Conservation (phyloP, 2,113 vertebrate genomes). For the Helogale parvula region DNA sequence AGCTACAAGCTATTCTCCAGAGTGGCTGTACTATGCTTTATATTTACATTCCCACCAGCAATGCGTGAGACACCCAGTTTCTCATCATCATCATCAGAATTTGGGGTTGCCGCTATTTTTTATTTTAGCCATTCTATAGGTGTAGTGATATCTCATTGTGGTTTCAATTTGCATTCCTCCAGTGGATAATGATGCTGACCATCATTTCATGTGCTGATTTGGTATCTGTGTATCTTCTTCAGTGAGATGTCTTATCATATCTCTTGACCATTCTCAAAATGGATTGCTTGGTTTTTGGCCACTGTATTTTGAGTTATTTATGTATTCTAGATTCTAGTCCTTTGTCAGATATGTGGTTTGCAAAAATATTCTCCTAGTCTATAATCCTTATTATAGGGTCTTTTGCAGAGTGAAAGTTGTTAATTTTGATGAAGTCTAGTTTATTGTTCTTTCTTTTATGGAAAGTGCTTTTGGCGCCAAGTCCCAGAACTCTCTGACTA, state of each 20-base stretch:
- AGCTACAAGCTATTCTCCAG: not conserved
- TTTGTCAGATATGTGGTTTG: slow-evolving; percentile 5
- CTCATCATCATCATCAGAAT: not conserved
- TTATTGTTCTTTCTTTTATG: not conserved
- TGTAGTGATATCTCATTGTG: not conserved
- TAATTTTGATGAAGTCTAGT: not conserved
- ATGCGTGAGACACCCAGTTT: not conserved
- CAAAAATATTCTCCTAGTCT: not conserved
- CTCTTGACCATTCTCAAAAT: not conserved
- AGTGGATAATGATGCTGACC: not conserved
- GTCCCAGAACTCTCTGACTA: not conserved
- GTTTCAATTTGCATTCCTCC: not conserved
- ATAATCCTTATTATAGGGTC: not conserved
- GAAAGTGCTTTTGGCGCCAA: not conserved
- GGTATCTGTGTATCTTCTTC: not conserved
- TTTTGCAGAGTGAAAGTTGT: not conserved
- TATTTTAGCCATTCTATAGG: not conserved
- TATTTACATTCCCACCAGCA: not conserved
- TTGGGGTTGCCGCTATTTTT: not conserved
- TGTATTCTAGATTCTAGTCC: not conserved
- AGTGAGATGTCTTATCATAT: not conserved
- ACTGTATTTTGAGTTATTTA: slow-evolving; percentile 9
- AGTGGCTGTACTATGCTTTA: not conserved
- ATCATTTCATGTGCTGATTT: not conserved
- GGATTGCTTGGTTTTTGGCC: not conserved